Conservation (phyloP, 2,797 vertebrate species). For the Sebastes nivosus region DNA sequence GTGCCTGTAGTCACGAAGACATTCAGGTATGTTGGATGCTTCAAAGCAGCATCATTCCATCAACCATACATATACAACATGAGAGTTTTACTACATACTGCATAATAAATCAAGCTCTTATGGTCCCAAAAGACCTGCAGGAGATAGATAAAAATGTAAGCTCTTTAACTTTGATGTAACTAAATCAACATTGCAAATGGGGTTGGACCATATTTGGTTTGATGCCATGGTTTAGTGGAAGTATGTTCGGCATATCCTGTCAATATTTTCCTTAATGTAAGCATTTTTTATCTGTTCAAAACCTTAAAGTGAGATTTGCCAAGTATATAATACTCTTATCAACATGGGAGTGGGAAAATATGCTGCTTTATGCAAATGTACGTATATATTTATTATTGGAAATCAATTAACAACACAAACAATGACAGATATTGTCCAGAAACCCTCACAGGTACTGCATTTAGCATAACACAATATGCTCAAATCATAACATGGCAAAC, state of each 20-base stretch:
- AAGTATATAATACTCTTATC: too few species aligned
- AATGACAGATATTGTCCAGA: too few species aligned
- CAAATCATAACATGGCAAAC: fast-evolving
- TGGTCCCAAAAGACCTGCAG: background rate
- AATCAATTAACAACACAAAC: too few species aligned
- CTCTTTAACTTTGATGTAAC: background rate
- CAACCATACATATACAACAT: background rate
- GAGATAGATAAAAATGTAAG: background rate
- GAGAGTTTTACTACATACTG: background rate
- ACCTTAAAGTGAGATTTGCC: too few species aligned
- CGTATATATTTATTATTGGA: too few species aligned
- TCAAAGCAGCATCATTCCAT: slow-evolving; percentile 8
- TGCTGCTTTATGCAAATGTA: too few species aligned
- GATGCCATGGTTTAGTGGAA: background rate
- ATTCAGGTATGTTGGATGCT: background rate
- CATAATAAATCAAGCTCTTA: background rate
- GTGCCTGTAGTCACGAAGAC: background rate
- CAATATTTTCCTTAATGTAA: background rate
- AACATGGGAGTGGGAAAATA: too few species aligned
- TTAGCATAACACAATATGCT: too few species aligned
- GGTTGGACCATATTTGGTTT: background rate
- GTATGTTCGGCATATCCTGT: background rate
- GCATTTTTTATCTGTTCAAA: too few species aligned
- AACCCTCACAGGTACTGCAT: too few species aligned
- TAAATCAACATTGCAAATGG: background rate